Evolutionary conservation across 2,113 vertebrate genomes (phyloP), one percentile per base, ranked within the genome.

Genomic region (Petaurus breviceps): DNA sequence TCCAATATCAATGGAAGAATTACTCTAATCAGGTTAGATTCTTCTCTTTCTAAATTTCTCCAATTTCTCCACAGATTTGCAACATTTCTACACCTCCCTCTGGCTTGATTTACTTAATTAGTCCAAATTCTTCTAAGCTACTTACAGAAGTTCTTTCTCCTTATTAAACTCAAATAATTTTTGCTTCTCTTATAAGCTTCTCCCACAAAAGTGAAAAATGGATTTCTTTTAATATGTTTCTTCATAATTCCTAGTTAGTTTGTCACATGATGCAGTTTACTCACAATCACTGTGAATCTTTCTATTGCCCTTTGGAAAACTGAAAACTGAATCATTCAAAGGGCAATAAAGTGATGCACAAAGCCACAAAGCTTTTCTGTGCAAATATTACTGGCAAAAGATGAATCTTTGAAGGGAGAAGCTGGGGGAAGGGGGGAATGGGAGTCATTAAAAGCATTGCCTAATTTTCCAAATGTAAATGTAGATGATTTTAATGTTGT

Each of bases 381-480:
- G 0, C n/a, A 84, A 43, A 22, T 84, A 43, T 43, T 77, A 22
- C 4, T 22, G 68, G 16, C 16, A 84, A 84, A 84, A 22, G 68
- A 77, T 77, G 68, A 43, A 0, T 22, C 37, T 43, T 43, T 84
- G n/a, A 22, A 43, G 6, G 19, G 19, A 84, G 19, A 84, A 43
- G 14, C 19, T 43, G 6, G 16, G 16, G 0, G 16, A 1, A 14
- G 9, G 11, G 2, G 28, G 9, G 8, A 57, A 9, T 3, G 11
- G 5, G 37, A 43, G 26, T 84, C 37, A 84, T 43, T 43, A 84
- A 84, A 84, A 43, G 16, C 5, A 43, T 22, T 22, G 14, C 37
- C 43, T 55, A 84, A 84, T 84, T n/a, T 43, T 22, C 68, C 5
- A 84, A 84, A 84, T 43, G 68, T 43, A 68, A 68, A 68, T 68